These are phyloP conservation scores for Coranthus polyacanthus DNA, from an alignment of 2,797 vertebrate genomes.

Conservation along the genomic window DNA sequence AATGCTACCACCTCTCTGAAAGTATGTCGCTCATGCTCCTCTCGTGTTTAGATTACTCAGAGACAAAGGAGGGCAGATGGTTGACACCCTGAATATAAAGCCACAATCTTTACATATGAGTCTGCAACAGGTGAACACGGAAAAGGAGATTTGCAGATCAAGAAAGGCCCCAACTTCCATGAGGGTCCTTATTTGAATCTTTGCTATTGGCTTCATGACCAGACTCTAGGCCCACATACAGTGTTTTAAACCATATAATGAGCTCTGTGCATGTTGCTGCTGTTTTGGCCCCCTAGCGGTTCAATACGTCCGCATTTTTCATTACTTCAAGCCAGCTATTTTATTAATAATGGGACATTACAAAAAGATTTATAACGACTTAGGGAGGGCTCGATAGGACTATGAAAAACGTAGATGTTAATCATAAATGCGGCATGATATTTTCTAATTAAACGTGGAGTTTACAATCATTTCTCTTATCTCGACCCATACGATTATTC, in stretches of 20 bases:
- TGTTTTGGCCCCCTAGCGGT: conserved; percentile 7
- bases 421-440: no score
- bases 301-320: neutral
- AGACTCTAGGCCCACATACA: no score
- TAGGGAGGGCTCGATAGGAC: neutral
- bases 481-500: no score
- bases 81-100: neutral
- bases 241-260: no score
- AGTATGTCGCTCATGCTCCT: neutral
- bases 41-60: neutral
- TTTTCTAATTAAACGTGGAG: no score
- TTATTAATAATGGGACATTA: neutral
- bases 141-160: neutral
- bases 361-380: neutral
- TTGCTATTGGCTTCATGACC: no score
- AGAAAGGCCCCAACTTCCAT: neutral
- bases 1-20: neutral
- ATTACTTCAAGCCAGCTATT: neutral
- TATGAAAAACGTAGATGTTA: no score
- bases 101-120: neutral
- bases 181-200: neutral
- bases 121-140: neutral
- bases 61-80: neutral
- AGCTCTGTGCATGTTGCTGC: neutral
- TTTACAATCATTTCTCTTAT: no score